Percentiles rank a stretch among this genome's conserved stretches.
Conservation (phyloP, 92 coral and sea anemone species). For the Phenganax marumi region DNA sequence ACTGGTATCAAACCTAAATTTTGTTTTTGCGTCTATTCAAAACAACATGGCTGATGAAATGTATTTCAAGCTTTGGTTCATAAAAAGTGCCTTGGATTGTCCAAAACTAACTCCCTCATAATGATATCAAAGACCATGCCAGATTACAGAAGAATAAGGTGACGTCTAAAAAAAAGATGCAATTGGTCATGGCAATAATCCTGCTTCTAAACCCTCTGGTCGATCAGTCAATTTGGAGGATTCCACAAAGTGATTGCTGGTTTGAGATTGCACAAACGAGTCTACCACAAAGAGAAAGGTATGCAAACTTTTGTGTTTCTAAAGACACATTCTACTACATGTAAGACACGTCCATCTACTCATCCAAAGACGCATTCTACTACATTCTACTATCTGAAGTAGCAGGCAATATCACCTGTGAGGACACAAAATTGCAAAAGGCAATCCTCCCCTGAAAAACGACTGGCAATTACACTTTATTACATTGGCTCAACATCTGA, state of each 20-base stretch:
- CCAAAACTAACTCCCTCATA: too few species aligned
- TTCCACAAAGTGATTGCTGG: constrained; percentile 37
- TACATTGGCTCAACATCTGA: constrained; percentile 58
- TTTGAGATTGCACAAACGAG: neutral
- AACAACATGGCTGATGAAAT: too few species aligned
- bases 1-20: neutral
- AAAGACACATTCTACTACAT: too few species aligned
- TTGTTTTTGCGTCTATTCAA: too few species aligned
- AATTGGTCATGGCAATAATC: constrained; percentile 1
- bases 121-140: neutral
- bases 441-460: constrained; percentile 48
- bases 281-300: constrained; percentile 56
- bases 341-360: too few species aligned
- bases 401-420: constrained; percentile 42
- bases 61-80: too few species aligned
- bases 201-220: neutral
- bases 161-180: constrained; percentile 38
- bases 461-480: constrained; percentile 59
- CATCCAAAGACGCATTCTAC: constrained; percentile 56
- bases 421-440: constrained; percentile 55
- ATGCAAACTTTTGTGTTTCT: constrained; percentile 63
- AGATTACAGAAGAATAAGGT: constrained; percentile 18
- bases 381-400: constrained; percentile 32
- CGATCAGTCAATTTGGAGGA: constrained; percentile 38
- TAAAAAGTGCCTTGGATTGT: too few species aligned